These are phyloP conservation scores for Poliocrania exsul DNA, from an alignment of 2,797 vertebrate genomes.

Conservation along the genomic window DNA sequence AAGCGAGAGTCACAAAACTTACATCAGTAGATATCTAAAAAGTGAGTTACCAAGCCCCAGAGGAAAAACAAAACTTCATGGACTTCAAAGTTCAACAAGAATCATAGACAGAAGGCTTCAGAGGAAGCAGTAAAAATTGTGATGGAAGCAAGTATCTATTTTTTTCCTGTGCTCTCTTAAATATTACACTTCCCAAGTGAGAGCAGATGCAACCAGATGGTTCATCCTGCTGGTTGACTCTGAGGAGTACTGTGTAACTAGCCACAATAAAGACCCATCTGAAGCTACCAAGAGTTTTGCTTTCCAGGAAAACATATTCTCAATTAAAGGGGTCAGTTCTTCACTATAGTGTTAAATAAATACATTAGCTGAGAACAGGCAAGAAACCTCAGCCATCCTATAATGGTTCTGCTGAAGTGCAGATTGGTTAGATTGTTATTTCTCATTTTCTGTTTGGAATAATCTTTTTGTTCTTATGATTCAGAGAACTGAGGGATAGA, in stretches of 20 bases:
- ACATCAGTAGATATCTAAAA: not conserved
- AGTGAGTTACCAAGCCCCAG: not conserved
- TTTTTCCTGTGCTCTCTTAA: not conserved
- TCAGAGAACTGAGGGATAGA: slow-evolving; percentile 16
- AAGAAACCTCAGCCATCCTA: not conserved
- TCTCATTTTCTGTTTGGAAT: not conserved
- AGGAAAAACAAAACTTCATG: not conserved
- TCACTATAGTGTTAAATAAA: not conserved
- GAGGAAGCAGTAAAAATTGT: not conserved
- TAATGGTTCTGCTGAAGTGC: not conserved
- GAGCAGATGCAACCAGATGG: not conserved
- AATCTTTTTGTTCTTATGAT: slow-evolving; percentile 29
- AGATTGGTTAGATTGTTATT: not conserved
- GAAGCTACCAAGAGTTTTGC: not conserved
- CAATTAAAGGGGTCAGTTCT: not conserved
- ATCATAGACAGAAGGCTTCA: not conserved
- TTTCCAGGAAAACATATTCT: not conserved
- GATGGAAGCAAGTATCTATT: not conserved
- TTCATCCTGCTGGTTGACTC: not conserved
- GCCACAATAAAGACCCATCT: not conserved
- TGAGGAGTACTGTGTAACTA: not conserved
- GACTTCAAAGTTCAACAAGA: not conserved
- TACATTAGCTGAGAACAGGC: not conserved
- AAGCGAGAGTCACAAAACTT: not conserved
- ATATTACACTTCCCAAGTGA: not conserved